Evolutionary conservation across 2,797 vertebrate species (phyloP).

Genomic region (Babyrousa celebensis): DNA sequence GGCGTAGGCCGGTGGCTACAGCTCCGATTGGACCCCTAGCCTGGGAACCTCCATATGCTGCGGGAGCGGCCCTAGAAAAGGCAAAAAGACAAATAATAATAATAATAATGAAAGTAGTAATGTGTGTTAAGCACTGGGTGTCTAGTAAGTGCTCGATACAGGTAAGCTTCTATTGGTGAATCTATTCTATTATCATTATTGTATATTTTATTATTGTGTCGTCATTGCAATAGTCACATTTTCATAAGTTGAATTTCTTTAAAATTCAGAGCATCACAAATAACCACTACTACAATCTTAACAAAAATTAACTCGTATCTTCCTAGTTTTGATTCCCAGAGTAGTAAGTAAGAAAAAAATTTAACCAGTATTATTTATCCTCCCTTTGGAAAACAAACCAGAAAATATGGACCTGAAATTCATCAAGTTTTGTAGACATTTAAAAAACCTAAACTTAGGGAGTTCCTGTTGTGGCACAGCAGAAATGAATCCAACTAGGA

Average conservation of each 20-base stretch:
- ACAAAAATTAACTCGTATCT: neutral
- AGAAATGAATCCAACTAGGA: no score
- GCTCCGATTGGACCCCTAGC: no score
- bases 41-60: no score
- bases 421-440: neutral
- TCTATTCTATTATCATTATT: neutral
- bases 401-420: neutral
- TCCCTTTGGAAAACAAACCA: neutral
- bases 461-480: no score
- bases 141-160: neutral
- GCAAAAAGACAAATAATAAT: no score
- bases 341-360: neutral
- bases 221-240: neutral
- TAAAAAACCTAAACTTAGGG: neutral
- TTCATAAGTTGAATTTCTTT: neutral
- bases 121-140: neutral
- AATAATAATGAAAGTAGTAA: neutral
- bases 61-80: no score
- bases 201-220: neutral
- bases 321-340: neutral
- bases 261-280: constrained; percentile 36
- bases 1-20: no score
- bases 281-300: neutral
- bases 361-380: neutral
- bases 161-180: neutral